Percentiles rank a stretch among this genome's conserved stretches.
phyloP scores from a whole-genome alignment of 2,113 vertebrate genomes.

The Centrocercus urophasianus region DNA sequence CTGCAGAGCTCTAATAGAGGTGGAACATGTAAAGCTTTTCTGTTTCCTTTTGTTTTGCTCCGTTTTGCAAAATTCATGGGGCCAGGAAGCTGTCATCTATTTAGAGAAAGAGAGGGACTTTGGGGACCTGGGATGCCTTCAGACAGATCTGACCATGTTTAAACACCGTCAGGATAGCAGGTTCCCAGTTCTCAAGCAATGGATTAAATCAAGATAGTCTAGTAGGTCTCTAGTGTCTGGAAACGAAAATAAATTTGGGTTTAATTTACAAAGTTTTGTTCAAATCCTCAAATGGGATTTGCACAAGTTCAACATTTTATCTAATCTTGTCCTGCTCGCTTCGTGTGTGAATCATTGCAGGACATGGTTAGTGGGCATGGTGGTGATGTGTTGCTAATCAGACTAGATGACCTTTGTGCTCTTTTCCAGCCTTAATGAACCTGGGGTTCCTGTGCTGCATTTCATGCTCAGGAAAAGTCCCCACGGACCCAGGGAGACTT shows the following conservation, averaged over 20 bases:
- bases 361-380: no score
- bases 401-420: no score
- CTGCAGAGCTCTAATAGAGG: slow-evolving; percentile 2
- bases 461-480: not conserved
- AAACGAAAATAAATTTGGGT: not conserved
- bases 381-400: no score
- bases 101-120: not conserved
- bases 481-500: rapidly evolving
- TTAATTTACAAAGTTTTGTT: not conserved
- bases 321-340: not conserved
- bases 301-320: not conserved
- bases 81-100: not conserved
- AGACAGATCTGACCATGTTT: not conserved
- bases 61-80: not conserved
- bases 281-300: not conserved
- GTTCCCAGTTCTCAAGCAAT: not conserved
- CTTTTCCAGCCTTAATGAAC: no score
- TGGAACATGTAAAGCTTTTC: not conserved
- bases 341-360: not conserved
- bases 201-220: not conserved
- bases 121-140: not conserved
- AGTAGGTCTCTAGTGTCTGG: not conserved
- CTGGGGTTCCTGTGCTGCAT: not conserved
- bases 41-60: not conserved
- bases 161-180: not conserved